Conservation (phyloP, 2,888 invertebrate genomes). For the Resseliella maxima region DNA sequence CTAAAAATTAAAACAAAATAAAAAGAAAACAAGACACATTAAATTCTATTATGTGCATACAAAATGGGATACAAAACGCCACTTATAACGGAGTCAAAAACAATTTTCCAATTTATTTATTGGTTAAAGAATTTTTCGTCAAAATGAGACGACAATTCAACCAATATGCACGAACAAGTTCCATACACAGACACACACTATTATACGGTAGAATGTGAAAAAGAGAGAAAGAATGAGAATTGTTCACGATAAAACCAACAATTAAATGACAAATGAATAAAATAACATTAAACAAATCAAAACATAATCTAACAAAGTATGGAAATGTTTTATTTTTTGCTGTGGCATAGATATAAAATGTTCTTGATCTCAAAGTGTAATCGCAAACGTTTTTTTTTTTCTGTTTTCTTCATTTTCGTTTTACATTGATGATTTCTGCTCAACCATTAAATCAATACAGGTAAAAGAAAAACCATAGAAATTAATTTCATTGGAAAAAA, state of each 20-base stretch:
- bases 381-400: too few relatives aligned
- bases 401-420: too few relatives aligned
- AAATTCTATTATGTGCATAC: conserved; percentile 41
- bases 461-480: too few relatives aligned
- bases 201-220: background rate
- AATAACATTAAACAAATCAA: background rate
- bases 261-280: background rate
- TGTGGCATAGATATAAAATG: too few relatives aligned
- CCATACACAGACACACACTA: conserved; percentile 36
- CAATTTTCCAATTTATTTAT: conserved; percentile 50
- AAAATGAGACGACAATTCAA: background rate
- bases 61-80: background rate
- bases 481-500: too few relatives aligned
- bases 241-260: background rate
- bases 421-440: too few relatives aligned
- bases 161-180: conserved; percentile 55
- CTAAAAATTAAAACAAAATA: background rate
- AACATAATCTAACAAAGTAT: background rate
- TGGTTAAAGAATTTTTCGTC: background rate
- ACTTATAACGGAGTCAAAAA: conserved; percentile 18
- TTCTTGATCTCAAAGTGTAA: too few relatives aligned
- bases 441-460: too few relatives aligned
- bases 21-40: background rate
- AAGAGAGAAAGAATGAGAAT: background rate
- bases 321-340: too few relatives aligned